Evolutionary conservation across 2,797 vertebrate species (phyloP).

Genomic region (Margarornis squamiger): DNA sequence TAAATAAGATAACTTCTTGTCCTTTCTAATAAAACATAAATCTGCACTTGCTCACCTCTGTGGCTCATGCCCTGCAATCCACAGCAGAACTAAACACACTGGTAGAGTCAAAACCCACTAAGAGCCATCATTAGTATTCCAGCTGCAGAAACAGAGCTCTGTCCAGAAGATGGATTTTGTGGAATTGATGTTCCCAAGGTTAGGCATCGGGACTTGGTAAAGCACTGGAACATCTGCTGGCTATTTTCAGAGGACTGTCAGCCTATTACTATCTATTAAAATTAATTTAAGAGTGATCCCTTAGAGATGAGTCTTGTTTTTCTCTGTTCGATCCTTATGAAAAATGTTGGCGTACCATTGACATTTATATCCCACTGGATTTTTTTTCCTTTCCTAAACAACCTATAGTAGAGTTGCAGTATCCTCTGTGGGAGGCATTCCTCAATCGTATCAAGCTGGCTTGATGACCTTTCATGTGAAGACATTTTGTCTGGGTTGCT

Average conservation of each 20-base stretch:
- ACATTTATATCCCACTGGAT: constrained; percentile 54
- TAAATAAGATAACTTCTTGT: constrained; percentile 51
- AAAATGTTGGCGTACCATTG: constrained; percentile 37
- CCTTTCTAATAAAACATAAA: constrained; percentile 40
- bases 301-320: constrained; percentile 49
- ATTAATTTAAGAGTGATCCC: constrained; percentile 71
- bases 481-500: not conserved
- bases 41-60: not conserved
- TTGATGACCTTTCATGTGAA: constrained; percentile 17
- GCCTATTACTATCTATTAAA: constrained; percentile 74
- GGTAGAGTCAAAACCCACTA: constrained; percentile 30
- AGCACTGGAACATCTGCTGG: constrained; percentile 64
- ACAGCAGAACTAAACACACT: constrained; percentile 2
- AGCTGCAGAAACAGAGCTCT: constrained; percentile 51
- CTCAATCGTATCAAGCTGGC: not conserved
- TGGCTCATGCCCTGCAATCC: constrained; percentile 22
- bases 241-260: constrained; percentile 69
- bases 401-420: not conserved
- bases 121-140: constrained; percentile 49
- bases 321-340: constrained; percentile 21
- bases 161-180: constrained; percentile 67
- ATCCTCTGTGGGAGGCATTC: not conserved
- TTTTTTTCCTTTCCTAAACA: not conserved
- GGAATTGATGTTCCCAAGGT: constrained; percentile 32
- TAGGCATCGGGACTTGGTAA: constrained; percentile 49